Percentiles rank a stretch among this genome's conserved stretches.
phyloP scores from a whole-genome alignment of 2,797 vertebrate species.

The Lindbergichthys nudifrons region DNA sequence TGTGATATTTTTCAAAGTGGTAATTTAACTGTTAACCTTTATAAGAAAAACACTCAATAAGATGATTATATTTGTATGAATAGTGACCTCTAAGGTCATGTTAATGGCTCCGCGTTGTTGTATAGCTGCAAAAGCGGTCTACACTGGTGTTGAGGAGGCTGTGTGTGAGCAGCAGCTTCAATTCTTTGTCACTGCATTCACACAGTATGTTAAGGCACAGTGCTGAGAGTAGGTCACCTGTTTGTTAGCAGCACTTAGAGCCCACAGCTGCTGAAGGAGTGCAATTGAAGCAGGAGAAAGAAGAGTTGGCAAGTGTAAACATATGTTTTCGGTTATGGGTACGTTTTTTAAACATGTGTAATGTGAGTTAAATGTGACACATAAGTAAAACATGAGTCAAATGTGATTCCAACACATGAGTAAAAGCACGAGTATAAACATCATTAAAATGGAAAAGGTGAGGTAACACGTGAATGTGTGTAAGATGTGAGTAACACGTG shows the following conservation, averaged over 20 bases:
- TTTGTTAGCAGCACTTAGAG: background rate
- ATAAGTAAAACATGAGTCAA: too few species aligned
- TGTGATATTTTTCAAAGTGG: background rate
- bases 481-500: too few species aligned
- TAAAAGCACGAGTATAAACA: too few species aligned
- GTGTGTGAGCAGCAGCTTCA: background rate
- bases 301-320: background rate
- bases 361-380: background rate
- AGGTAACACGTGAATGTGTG: too few species aligned
- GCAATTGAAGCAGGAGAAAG: background rate
- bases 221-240: too few species aligned
- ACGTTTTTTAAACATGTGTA: background rate
- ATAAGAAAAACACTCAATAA: background rate
- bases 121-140: background rate
- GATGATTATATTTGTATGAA: background rate
- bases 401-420: too few species aligned
- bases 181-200: background rate
- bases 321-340: background rate
- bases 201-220: too few species aligned
- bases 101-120: background rate
- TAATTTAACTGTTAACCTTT: background rate
- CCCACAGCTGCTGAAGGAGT: background rate
- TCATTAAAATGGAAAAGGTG: too few species aligned
- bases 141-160: background rate
- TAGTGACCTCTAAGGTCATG: background rate